Base-by-base conservation (phyloP, 2,113 vertebrate genomes). In the Passer montanus region DNA sequence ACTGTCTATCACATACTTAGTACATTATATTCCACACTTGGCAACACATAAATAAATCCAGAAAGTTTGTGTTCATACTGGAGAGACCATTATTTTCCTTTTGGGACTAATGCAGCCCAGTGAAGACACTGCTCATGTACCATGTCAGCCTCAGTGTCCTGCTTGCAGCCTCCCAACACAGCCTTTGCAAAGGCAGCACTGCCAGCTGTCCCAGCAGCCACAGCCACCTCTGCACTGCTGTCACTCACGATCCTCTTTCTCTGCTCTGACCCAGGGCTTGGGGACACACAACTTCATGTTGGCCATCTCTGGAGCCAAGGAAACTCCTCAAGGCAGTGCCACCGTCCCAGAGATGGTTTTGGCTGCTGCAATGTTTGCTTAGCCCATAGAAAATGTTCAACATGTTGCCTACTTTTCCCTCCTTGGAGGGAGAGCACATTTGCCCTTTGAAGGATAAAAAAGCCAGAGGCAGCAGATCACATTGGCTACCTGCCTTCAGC, bases 241-340 rank as follows among this genome's bases (percentile, higher is more conserved):
- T 28, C 58, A 41, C 13, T 53, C 70, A 28, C 24, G 58, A 6
- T 6, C 27, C 35, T 24, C 56, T 19, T 35, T 59, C 31, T 27
- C 60, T 87, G 47, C 46, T 39, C 39, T 21, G 15, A 33, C 21
- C n/a, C 2, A 0, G 20, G 37, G 21, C 73, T 53, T n/a, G 1
- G 30, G 20, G 15, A 60, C 49, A 66, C 68, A 58, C 0, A 0
- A 39, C 31, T 74, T 87, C 3, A 10, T 7, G 30, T 3, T 75
- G 49, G 55, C 22, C 35, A 23, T 4, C 21, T 46, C 72, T 6
- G 7, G 24, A 66, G 31, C 19, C 49, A 63, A 55, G 53, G 73
- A 59, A 84, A 60, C 47, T 69, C 46, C 16, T 58, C 26, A 39
- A 43, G 79, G 70, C 39, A 56, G n/a, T 9, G 44, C 24, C 41